Percentiles rank a stretch among this genome's conserved stretches.
These are phyloP conservation scores for Eriosoma lanigerum DNA, from an alignment of 1,140 invertebrate genomes.

Conservation along the genomic window DNA sequence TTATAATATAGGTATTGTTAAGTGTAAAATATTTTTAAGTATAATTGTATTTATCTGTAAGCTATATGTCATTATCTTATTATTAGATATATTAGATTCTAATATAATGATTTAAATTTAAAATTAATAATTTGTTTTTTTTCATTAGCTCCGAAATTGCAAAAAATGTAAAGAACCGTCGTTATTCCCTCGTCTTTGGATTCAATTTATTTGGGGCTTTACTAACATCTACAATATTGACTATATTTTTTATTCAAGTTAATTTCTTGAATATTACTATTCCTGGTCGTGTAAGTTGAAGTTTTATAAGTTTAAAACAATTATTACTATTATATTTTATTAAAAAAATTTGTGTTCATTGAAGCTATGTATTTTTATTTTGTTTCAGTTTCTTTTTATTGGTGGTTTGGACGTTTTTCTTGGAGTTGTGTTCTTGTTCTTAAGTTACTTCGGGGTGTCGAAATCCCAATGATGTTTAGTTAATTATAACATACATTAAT, in stretches of 20 bases:
- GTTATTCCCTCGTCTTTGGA: not conserved
- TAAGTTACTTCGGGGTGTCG: not conserved
- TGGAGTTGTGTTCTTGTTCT: not conserved
- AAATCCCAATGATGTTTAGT: not conserved
- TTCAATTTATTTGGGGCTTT: not conserved
- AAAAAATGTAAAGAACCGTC: not conserved
- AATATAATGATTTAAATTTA: no score
- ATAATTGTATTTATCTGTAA: no score
- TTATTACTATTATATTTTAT: no score
- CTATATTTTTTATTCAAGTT: not conserved
- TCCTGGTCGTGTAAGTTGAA: not conserved
- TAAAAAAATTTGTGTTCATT: no score
- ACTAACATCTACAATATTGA: not conserved
- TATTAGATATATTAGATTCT: no score
- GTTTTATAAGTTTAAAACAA: no score
- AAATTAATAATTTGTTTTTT: not conserved
- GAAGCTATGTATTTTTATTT: not conserved
- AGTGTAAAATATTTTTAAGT: no score
- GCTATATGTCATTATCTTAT: no score
- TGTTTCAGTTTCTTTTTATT: not conserved
- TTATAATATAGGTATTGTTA: no score
- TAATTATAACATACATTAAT: no score
- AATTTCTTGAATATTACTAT: constrained; percentile 14
- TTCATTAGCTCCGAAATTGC: not conserved
- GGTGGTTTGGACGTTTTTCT: not conserved